phyloP scores from a whole-genome alignment of 2,888 invertebrate genomes.

The Prosapia bicincta region DNA sequence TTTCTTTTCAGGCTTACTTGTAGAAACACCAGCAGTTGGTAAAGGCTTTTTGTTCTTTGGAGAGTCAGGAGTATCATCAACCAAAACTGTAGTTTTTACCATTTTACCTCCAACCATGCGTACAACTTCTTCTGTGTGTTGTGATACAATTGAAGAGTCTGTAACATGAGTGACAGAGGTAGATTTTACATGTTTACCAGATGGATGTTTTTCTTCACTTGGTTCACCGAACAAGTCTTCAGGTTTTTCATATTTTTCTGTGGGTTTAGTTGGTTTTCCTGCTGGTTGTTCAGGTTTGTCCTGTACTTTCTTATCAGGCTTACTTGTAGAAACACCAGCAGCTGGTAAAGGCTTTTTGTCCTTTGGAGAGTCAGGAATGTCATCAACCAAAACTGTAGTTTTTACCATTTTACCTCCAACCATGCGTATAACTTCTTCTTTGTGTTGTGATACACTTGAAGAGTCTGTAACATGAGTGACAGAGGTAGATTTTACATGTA shows the following conservation, averaged over 20 bases:
- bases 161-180: neutral
- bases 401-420: conserved; percentile 15
- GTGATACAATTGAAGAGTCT: neutral
- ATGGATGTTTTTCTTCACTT: neutral
- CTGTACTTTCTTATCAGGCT: neutral
- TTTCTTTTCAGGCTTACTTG: neutral
- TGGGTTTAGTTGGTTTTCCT: neutral
- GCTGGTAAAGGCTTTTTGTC: neutral
- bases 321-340: neutral
- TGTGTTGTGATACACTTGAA: neutral
- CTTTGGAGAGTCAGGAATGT: neutral
- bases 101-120: conserved; percentile 11
- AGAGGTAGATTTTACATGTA: neutral
- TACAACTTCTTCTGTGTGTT: conserved; percentile 8
- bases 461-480: neutral
- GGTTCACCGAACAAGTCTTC: conserved; percentile 16
- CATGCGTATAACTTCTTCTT: conserved; percentile 4
- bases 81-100: conserved; percentile 10
- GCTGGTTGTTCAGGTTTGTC: neutral
- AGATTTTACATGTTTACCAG: conserved; percentile 2
- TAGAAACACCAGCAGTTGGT: neutral
- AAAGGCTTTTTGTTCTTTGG: no score
- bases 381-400: neutral
- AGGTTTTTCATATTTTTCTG: neutral
- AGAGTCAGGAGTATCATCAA: neutral